Conservation (phyloP, 1,140 invertebrate genomes). For the Trichomalopsis sarcophagae region DNA sequence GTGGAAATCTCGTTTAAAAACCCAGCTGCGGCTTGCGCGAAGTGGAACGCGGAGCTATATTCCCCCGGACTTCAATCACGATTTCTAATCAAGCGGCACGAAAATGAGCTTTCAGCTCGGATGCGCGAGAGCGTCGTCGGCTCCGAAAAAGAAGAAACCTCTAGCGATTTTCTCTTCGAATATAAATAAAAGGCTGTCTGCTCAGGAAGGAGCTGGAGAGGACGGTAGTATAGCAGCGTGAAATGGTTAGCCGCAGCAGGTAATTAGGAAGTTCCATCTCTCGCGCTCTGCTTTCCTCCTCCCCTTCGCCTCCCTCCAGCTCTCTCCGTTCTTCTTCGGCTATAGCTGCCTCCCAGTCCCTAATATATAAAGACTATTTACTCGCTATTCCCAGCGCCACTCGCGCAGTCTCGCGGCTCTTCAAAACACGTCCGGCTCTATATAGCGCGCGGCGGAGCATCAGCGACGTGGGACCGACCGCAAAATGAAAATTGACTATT, state of each 20-base stretch:
- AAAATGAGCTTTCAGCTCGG: background rate
- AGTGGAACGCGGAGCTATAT: background rate
- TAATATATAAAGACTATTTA: constrained; percentile 7
- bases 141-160: background rate
- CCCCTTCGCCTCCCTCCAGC: background rate
- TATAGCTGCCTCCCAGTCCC: background rate
- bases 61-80: background rate
- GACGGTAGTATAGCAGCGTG: background rate
- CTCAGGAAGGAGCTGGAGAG: background rate
- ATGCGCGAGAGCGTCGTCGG: background rate
- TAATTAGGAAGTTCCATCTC: constrained; percentile 38
- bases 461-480: background rate
- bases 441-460: too few species aligned
- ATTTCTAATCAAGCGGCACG: background rate
- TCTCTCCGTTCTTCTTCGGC: background rate
- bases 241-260: constrained; percentile 13
- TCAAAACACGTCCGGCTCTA: background rate
- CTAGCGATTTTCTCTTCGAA: background rate
- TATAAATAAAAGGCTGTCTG: constrained; percentile 21
- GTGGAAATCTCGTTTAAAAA: background rate
- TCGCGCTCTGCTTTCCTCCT: background rate
- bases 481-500: constrained; percentile 35
- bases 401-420: background rate
- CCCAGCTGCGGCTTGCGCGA: background rate
- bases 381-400: background rate